Conservation (phyloP, 2,113 vertebrate genomes). For the Redunca redunca region DNA sequence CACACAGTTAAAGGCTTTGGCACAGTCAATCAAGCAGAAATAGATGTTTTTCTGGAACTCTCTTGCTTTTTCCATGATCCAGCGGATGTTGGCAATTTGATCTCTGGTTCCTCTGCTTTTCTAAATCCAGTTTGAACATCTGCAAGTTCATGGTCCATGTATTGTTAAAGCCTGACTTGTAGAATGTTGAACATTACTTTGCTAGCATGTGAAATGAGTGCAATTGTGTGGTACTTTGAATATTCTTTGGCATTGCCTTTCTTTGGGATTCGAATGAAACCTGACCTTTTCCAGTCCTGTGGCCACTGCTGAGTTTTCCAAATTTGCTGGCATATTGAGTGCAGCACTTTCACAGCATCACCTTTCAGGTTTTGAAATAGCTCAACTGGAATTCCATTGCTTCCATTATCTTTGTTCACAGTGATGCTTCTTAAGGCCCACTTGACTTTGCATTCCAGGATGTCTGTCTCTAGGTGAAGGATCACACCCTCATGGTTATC, state of each 20-base stretch:
- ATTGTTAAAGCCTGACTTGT: background rate
- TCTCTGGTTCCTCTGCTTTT: background rate
- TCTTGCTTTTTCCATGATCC: background rate
- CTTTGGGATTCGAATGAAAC: background rate
- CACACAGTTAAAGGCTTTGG: background rate
- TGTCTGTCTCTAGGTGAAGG: background rate
- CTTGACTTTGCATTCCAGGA: background rate
- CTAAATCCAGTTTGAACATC: background rate
- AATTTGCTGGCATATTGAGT: background rate
- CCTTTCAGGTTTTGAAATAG: background rate
- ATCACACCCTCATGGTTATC: background rate
- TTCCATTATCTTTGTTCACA: background rate
- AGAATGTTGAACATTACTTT: background rate
- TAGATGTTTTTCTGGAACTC: background rate
- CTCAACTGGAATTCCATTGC: background rate
- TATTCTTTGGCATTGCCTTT: background rate
- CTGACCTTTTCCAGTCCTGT: background rate
- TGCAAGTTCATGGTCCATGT: background rate
- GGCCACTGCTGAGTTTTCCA: background rate
- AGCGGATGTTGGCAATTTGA: background rate
- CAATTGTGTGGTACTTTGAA: background rate
- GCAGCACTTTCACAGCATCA: background rate
- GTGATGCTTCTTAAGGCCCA: background rate
- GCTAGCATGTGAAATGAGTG: background rate
- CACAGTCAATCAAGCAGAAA: background rate